Evolutionary conservation across 2,888 invertebrate genomes (phyloP).

Genomic region (Troilus luridus): DNA sequence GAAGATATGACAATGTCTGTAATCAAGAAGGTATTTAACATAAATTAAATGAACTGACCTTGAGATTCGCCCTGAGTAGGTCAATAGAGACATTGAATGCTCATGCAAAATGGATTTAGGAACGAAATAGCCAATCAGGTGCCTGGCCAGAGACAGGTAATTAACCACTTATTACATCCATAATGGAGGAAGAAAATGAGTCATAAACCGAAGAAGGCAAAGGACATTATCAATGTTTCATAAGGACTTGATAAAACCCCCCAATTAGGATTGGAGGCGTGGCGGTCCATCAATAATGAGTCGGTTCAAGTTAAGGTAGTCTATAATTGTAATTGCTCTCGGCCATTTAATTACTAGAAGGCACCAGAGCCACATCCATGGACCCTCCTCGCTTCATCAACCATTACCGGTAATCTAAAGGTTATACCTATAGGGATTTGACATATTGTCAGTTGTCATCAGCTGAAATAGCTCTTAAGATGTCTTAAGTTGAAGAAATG

Average conservation of each 20-base stretch:
- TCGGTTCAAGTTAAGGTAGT: background rate
- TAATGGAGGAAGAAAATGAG: background rate
- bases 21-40: background rate
- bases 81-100: background rate
- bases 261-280: slow-evolving; percentile 33
- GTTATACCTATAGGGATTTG: no score
- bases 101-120: background rate
- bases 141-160: background rate
- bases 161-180: background rate
- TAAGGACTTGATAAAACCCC: background rate
- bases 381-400: slow-evolving; percentile 26
- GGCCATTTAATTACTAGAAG: background rate
- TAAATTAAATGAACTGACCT: background rate
- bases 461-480: no score
- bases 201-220: background rate
- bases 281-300: background rate
- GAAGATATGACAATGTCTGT: background rate
- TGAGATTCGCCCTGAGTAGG: background rate
- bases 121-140: background rate
- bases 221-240: background rate
- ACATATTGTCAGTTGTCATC: no score
- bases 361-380: background rate
- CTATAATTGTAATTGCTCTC: slow-evolving; percentile 28
- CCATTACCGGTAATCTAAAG: background rate
- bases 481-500: no score